These are phyloP conservation scores for Trilocha varians DNA, from an alignment of 2,888 invertebrate species.

Conservation along the genomic window DNA sequence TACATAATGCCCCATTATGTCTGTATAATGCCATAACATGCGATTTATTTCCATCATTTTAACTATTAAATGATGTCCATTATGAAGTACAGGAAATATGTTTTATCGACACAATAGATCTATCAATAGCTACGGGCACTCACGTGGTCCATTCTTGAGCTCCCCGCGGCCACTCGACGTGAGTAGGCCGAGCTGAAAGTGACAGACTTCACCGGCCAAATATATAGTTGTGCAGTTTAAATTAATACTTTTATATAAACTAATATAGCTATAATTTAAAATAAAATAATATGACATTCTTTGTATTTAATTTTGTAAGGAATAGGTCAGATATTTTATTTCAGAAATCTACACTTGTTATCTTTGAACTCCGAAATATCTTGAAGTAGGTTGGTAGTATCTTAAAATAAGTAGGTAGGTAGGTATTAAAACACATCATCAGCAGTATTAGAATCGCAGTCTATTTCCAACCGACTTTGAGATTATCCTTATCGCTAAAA, in stretches of 20 bases:
- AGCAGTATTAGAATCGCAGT: no score
- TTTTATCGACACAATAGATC: slow-evolving; percentile 1
- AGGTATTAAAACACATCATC: no score
- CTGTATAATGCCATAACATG: no score
- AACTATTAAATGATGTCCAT: neutral
- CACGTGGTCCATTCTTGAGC: slow-evolving; percentile 23
- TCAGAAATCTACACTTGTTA: no score
- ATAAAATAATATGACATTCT: neutral
- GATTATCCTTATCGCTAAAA: no score
- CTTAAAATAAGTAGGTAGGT: no score
- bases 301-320: no score
- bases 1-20: no score
- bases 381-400: no score
- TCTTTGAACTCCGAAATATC: no score
- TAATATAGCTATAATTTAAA: neutral
- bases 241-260: slow-evolving; percentile 25
- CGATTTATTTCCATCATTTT: neutral
- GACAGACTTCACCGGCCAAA: slow-evolving; percentile 32
- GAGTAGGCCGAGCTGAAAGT: slow-evolving; percentile 42
- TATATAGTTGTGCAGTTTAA: slow-evolving; percentile 33
- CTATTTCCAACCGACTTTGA: no score
- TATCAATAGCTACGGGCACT: slow-evolving; percentile 18
- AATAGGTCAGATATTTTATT: no score
- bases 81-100: neutral
- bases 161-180: slow-evolving; percentile 22